Evolutionary conservation across 1,140 invertebrate species (phyloP).

Genomic region (Lerema accius): DNA sequence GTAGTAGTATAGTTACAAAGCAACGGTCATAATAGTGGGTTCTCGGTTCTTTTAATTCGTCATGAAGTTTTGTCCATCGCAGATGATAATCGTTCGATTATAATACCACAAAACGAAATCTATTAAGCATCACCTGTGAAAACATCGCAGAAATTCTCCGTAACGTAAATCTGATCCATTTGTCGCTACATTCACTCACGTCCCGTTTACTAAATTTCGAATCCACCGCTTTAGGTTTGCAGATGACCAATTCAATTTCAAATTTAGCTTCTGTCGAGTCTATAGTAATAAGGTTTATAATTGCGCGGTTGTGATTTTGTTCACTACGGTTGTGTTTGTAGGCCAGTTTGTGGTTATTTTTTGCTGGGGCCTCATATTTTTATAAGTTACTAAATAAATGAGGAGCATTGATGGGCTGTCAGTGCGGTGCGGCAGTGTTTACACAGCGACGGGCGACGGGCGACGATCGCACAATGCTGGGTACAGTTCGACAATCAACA

Average conservation of each 20-base stretch:
- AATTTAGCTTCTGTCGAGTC: neutral
- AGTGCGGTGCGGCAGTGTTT: slow-evolving; percentile 51
- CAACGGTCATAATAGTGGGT: too few species aligned
- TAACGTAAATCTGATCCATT: slow-evolving; percentile 40
- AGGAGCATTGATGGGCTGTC: slow-evolving; percentile 67
- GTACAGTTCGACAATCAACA: slow-evolving; percentile 41
- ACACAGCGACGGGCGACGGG: slow-evolving; percentile 39
- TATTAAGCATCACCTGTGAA: slow-evolving; percentile 43
- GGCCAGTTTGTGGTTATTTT: slow-evolving; percentile 38
- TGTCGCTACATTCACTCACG: slow-evolving; percentile 45
- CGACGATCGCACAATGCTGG: slow-evolving; percentile 29
- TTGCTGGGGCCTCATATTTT: slow-evolving; percentile 54
- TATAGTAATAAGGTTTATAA: slow-evolving; percentile 42
- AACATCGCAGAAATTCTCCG: slow-evolving; percentile 37
- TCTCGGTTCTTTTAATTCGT: too few species aligned
- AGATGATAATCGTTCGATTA: neutral
- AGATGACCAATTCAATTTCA: neutral
- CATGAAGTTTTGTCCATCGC: too few species aligned
- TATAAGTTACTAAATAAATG: slow-evolving; percentile 74
- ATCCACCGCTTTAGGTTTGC: slow-evolving; percentile 13
- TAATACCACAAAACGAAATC: slow-evolving; percentile 2
- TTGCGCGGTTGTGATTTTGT: slow-evolving; percentile 17
- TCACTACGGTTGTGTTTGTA: slow-evolving; percentile 3
- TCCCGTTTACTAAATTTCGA: slow-evolving; percentile 30
- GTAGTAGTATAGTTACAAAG: too few species aligned